phyloP scores from a whole-genome alignment of 2,113 vertebrate genomes.

The Mirounga angustirostris region DNA sequence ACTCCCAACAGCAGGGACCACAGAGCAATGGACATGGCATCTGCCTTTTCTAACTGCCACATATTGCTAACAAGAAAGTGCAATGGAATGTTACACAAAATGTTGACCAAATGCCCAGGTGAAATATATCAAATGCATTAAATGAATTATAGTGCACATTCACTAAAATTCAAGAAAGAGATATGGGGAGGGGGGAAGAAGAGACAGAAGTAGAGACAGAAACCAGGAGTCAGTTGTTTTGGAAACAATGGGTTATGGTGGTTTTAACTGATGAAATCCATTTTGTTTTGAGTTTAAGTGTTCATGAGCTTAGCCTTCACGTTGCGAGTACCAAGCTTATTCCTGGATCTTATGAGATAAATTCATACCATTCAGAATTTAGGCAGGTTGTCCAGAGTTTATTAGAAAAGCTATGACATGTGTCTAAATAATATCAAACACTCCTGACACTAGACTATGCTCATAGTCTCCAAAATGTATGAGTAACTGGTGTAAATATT shows the following conservation, averaged over 20 bases:
- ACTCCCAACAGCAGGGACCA: neutral
- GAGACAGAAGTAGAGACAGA: neutral
- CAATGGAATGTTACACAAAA: neutral
- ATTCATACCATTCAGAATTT: neutral
- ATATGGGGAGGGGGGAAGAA: neutral
- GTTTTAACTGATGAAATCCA: neutral
- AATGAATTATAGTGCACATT: neutral
- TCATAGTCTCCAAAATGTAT: neutral
- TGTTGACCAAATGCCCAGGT: neutral
- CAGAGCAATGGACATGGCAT: neutral
- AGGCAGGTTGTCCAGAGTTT: neutral
- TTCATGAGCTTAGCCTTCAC: neutral
- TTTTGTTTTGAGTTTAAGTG: neutral
- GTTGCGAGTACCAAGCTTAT: neutral
- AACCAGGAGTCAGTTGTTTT: neutral
- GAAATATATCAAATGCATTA: neutral
- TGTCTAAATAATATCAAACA: neutral
- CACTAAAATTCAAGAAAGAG: neutral
- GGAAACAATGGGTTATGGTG: neutral
- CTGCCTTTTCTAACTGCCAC: constrained; percentile 38
- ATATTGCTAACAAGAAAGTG: neutral
- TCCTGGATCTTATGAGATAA: constrained; percentile 11
- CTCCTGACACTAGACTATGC: neutral
- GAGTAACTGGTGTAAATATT: neutral
- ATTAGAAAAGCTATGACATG: neutral